A percentile compares a stretch with the other conserved stretches of the same genome.
Conservation (phyloP, 2,797 vertebrate species). For the Picus viridis region DNA sequence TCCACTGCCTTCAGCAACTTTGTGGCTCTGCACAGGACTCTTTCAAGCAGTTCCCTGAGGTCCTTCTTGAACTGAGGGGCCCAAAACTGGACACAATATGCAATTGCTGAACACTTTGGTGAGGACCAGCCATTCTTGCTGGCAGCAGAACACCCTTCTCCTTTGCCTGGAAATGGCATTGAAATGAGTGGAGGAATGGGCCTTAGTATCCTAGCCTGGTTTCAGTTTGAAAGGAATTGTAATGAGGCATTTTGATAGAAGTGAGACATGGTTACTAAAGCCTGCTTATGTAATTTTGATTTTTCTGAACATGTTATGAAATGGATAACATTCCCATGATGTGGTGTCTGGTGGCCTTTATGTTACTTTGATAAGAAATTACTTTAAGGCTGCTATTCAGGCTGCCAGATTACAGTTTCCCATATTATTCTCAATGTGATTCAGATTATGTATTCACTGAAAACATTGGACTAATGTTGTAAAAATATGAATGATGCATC, state of each 20-base stretch:
- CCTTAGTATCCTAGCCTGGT: neutral
- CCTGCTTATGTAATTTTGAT: constrained; percentile 30
- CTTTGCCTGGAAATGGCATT: neutral
- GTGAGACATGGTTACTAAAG: neutral
- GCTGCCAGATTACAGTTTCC: neutral
- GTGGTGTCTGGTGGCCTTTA: constrained; percentile 30
- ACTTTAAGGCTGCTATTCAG: neutral
- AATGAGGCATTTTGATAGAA: constrained; percentile 26
- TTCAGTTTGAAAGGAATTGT: constrained; percentile 31
- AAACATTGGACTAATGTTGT: neutral
- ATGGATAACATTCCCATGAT: constrained; percentile 22
- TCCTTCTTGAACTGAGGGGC: too few relatives aligned
- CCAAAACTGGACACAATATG: too few relatives aligned
- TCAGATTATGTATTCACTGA: neutral
- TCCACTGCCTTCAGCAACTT: too few relatives aligned
- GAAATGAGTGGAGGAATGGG: neutral
- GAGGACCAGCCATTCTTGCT: neutral
- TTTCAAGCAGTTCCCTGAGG: too few relatives aligned
- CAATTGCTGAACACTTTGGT: neutral
- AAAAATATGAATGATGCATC: neutral
- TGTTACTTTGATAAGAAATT: constrained; percentile 15
- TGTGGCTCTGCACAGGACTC: too few relatives aligned
- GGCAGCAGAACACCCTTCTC: neutral
- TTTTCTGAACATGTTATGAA: constrained; percentile 25
- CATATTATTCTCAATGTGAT: neutral